Evolutionary conservation across 2,888 invertebrate species (phyloP), one percentile per base, ranked within the genome.

Genomic region (Tricholauxania praeusta): DNA sequence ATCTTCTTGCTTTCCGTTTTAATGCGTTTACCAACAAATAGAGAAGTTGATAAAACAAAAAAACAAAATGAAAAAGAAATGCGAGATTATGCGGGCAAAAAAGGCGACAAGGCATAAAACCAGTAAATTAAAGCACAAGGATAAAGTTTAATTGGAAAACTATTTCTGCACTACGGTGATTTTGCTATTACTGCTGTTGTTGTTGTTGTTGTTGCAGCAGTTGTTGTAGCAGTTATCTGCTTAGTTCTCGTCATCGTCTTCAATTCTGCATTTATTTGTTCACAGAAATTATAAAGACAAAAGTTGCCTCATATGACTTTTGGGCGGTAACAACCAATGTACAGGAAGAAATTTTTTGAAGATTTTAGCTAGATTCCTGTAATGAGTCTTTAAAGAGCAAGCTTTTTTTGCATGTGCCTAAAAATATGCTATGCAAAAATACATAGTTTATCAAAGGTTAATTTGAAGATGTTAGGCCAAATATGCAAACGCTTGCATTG

Each of bases 91-190:
- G 84, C 84, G 85, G 85, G 84, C 82, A 80, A 85, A 85, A 84
- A 82, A 85, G 83, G 86, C 86, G 86, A 85, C 87, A 85, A 86
- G 84, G 82, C 87, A 86, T 86, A 85, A 85, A 86, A 85, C 85
- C 85, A 83, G 85, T 84, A 86, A 87, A 85, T 86, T 86, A 85
- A 84, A 83, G 82, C 82, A 84, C 83, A 85, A 86, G 85, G 87
- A 86, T 86, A 86, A 86, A 86, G 86, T 86, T 86, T 87, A 86
- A 86, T 86, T 86, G 86, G 86, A 86, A 86, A 86, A 86, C 85
- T 86, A 85, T 84, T 85, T 82, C 63, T 63, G 47, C 48, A 48
- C 63, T 48, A n/a, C 17, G 48, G 17, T 17, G 48, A 39, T 28
- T 28, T 28, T 63, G 39, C 48, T 19, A n/a, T n/a, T 7, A 39